Evolutionary conservation across 1,140 invertebrate genomes (phyloP), one percentile per base, ranked within the genome.

Genomic region (Eumeta japonica): DNA sequence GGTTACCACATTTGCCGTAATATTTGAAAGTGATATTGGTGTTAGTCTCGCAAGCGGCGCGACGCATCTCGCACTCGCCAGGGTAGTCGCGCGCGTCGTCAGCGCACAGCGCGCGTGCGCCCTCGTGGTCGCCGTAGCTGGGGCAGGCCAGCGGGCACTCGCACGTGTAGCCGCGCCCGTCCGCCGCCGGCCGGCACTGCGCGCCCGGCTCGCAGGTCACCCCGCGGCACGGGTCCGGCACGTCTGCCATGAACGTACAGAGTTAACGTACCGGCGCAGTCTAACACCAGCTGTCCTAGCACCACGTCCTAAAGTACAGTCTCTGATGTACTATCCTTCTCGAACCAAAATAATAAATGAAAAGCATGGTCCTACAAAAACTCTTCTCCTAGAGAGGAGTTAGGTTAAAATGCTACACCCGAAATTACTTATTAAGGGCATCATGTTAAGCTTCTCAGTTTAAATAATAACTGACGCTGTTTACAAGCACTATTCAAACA

Each of bases 1-100:
- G n/a, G n/a, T 84, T 70, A 95, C 92, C 91, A 73, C 92, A 95
- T 79, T 89, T 90, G 28, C 92, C 92, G 39, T 81, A 80, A 70
- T 89, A 94, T 60, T 89, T 90, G 52, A 92, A 82, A n/a, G 82
- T 84, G 52, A 95, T 88, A 62, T 90, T 89, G 34, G 77, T 78
- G 43, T 84, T 82, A 10, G 79, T 68, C 13, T 79, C 75, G 68
- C 92, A 95, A 1, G 90, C 85, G n/a, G 82, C 80, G 44, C 81
- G 77, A 44, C 84, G 83, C 61, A 95, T 78, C 54, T 93, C 87
- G 76, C 92, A 96, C 33, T 85, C 78, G 54, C 87, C 88, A 9
- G 79, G 79, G 58, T 92, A 89, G 76, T 88, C 85, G 36, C 79
- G 64, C 4, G 83, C 86, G 58, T 89, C 84, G 49, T 79, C 81